Evolutionary conservation across 2,113 vertebrate genomes (phyloP).

Genomic region (Stigmatopora argus): DNA sequence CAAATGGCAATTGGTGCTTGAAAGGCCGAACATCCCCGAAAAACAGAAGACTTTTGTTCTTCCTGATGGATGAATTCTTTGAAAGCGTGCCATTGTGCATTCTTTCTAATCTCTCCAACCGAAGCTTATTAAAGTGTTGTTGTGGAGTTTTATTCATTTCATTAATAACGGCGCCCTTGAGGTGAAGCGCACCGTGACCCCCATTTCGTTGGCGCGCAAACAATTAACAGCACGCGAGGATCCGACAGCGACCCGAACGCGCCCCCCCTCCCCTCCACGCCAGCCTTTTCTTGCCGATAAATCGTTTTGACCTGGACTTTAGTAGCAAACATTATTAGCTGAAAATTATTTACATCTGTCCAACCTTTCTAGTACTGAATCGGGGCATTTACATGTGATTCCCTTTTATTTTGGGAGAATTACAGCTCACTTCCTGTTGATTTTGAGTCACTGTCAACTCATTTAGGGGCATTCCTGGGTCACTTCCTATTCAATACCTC

Average conservation of each 20-base stretch:
- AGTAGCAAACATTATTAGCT: no score
- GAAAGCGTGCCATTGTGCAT: slow-evolving; percentile 10
- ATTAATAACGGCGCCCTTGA: slow-evolving; percentile 68
- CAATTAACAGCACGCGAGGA: slow-evolving; percentile 41
- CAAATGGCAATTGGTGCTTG: no score
- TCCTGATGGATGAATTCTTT: not conserved
- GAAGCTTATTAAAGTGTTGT: slow-evolving; percentile 60
- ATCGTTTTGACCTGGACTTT: not conserved
- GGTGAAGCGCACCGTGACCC: slow-evolving; percentile 59
- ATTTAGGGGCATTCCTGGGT: no score
- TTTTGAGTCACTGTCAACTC: no score
- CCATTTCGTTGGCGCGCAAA: slow-evolving; percentile 39
- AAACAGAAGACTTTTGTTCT: slow-evolving; percentile 16
- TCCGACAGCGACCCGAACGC: slow-evolving; percentile 36
- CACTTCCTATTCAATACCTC: not conserved
- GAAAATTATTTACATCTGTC: no score
- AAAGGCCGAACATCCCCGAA: slow-evolving; percentile 16
- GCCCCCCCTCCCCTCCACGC: not conserved
- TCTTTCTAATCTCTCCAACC: slow-evolving; percentile 39
- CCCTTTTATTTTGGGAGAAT: no score
- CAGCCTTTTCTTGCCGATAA: not conserved
- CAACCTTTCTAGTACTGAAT: no score
- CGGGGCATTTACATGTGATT: no score
- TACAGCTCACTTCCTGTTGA: no score
- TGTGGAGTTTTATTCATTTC: slow-evolving; percentile 67